These are phyloP conservation scores for Alloscopus bannaensis DNA, from an alignment of 2,888 invertebrate genomes.

Conservation along the genomic window DNA sequence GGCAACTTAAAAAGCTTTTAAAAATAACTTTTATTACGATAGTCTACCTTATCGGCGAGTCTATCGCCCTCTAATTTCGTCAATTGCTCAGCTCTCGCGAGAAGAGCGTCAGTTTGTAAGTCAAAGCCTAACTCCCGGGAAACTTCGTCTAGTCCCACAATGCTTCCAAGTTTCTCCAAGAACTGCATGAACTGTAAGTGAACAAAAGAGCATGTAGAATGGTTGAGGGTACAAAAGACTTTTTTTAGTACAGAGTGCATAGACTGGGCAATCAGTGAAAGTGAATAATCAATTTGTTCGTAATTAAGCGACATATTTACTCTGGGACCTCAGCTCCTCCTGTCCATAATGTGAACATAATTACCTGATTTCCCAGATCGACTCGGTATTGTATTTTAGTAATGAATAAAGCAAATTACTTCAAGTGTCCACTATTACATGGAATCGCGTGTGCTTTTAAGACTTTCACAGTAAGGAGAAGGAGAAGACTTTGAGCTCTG, in stretches of 20 bases:
- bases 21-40: too few species aligned
- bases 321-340: background rate
- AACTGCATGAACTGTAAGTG: conserved; percentile 81
- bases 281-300: conserved; percentile 29
- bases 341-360: background rate
- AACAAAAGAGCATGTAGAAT: conserved; percentile 6
- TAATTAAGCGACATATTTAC: conserved; percentile 24
- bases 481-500: background rate
- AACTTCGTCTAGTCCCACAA: conserved; percentile 90
- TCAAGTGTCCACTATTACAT: background rate
- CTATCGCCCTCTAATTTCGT: conserved; percentile 88
- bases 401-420: conserved; percentile 31
- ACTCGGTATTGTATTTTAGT: conserved; percentile 17
- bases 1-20: too few species aligned
- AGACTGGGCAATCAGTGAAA: conserved; percentile 7
- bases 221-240: too few species aligned
- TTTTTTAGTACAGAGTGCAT: background rate
- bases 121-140: conserved; percentile 88
- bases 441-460: background rate
- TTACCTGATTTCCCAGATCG: conserved; percentile 12
- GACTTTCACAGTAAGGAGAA: background rate
- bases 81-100: conserved; percentile 90
- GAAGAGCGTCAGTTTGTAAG: conserved; percentile 87
- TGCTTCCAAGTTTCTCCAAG: conserved; percentile 87
- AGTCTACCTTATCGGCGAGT: conserved; percentile 87